These are phyloP conservation scores for Picus viridis DNA, from an alignment of 2,797 vertebrate genomes.

Conservation along the genomic window DNA sequence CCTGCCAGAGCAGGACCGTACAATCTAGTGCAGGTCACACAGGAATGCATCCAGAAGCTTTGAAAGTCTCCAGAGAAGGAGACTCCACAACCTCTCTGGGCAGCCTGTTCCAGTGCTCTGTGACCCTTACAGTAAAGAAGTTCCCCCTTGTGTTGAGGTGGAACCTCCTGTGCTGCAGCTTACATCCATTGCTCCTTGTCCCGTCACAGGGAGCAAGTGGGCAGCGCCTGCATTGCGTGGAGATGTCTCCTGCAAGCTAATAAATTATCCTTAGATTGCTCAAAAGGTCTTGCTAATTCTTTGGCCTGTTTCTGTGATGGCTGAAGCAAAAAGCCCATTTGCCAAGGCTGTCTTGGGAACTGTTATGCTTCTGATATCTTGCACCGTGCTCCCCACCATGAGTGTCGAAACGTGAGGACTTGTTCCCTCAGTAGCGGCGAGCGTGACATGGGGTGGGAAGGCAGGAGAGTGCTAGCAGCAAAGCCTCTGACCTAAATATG, in stretches of 20 bases:
- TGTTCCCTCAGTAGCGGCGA: background rate
- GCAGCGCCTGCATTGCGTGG: background rate
- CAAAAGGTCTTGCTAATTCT: background rate
- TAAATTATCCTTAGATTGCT: background rate
- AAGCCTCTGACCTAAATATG: background rate
- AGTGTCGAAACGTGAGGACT: background rate
- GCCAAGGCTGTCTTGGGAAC: background rate
- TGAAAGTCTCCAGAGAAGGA: too few species aligned
- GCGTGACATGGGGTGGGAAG: background rate
- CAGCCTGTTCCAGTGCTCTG: too few species aligned
- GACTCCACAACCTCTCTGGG: too few species aligned
- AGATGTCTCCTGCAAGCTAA: background rate
- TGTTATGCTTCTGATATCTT: background rate
- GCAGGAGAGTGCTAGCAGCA: background rate
- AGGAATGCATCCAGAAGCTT: too few species aligned
- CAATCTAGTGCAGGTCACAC: too few species aligned
- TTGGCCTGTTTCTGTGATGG: background rate
- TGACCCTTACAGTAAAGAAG: too few species aligned
- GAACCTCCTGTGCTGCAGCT: too few species aligned
- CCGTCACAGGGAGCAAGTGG: too few species aligned
- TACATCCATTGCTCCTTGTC: too few species aligned
- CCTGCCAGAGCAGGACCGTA: too few species aligned
- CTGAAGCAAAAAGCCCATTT: background rate
- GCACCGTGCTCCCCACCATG: fast-evolving
- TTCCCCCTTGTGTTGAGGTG: too few species aligned